Conservation (phyloP, 2,888 invertebrate genomes). For the Ormyrus thymus region DNA sequence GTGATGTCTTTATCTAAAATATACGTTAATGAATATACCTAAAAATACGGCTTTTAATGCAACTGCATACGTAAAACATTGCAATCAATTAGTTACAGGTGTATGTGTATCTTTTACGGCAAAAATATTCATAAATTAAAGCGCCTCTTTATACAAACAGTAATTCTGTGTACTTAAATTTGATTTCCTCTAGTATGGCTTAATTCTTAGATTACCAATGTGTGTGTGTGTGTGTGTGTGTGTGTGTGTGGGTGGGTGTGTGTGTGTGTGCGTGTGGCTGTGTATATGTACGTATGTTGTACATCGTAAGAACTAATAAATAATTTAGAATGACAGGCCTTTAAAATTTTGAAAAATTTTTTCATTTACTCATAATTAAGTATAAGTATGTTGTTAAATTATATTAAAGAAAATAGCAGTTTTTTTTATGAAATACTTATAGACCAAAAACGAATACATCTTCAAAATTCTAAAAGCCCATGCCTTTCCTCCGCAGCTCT, state of each 20-base stretch:
- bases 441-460: background rate
- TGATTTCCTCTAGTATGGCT: constrained; percentile 64
- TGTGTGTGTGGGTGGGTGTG: constrained; percentile 59
- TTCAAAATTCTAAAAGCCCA: constrained; percentile 41
- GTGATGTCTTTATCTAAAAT: constrained; percentile 42
- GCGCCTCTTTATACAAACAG: constrained; percentile 68
- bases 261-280: constrained; percentile 59
- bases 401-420: background rate
- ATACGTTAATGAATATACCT: constrained; percentile 30
- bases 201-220: constrained; percentile 59
- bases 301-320: constrained; percentile 64
- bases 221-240: constrained; percentile 59
- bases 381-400: no score
- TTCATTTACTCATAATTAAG: background rate
- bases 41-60: constrained; percentile 36
- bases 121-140: constrained; percentile 59
- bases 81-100: constrained; percentile 6
- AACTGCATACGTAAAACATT: constrained; percentile 20
- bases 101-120: background rate
- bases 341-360: constrained; percentile 35
- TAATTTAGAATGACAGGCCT: constrained; percentile 59
- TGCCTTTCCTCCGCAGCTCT: constrained; percentile 1
- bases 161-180: constrained; percentile 66
- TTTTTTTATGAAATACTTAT: background rate
- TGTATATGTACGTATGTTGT: constrained; percentile 58